Percentiles rank a stretch among this genome's conserved stretches.
Evolutionary conservation across 2,113 vertebrate genomes (phyloP).

Genomic region (Promerops cafer): DNA sequence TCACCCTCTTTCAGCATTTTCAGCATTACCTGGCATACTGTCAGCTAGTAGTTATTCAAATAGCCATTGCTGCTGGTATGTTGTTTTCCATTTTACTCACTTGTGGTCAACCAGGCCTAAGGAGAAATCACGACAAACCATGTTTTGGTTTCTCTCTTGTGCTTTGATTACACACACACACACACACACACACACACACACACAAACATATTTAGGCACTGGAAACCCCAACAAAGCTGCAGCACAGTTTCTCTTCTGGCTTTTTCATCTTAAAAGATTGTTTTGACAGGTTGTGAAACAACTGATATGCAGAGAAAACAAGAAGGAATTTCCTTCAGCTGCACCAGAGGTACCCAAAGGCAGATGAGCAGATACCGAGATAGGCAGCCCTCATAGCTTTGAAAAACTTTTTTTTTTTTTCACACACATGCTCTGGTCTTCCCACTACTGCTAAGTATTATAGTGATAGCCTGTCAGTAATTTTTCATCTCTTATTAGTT

Average conservation of each 20-base stretch:
- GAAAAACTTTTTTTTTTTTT: neutral
- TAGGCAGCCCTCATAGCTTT: neutral
- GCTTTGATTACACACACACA: neutral
- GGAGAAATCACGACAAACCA: neutral
- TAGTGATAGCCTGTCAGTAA: neutral
- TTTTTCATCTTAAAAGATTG: neutral
- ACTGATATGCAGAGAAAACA: neutral
- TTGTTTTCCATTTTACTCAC: neutral
- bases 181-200: fast-evolving
- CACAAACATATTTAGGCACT: neutral
- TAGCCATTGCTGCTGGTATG: neutral
- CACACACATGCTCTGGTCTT: neutral
- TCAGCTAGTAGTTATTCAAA: neutral
- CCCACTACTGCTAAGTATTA: neutral
- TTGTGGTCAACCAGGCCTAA: neutral
- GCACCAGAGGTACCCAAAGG: neutral
- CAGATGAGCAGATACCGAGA: fast-evolving
- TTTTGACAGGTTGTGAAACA: neutral
- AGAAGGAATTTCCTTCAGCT: neutral
- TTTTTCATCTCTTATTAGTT: neutral
- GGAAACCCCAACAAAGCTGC: neutral
- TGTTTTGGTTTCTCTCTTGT: neutral
- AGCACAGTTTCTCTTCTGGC: neutral
- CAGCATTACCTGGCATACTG: neutral
- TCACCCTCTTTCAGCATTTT: neutral